Evolutionary conservation across 2,113 vertebrate species (phyloP).

Genomic region (Suricata suricatta): DNA sequence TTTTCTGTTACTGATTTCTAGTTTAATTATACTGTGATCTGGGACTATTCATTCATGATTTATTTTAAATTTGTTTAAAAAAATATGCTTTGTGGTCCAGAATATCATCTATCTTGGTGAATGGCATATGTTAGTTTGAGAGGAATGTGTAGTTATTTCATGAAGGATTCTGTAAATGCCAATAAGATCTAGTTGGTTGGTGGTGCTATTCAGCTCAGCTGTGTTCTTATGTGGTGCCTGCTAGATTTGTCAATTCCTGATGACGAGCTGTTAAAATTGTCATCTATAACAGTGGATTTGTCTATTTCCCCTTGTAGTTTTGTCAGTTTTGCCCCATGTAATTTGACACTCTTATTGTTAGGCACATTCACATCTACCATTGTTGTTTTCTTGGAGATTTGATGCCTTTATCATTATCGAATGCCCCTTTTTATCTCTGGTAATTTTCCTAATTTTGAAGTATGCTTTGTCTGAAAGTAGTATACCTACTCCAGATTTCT

Average conservation of each 20-base stretch:
- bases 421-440: background rate
- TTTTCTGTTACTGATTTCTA: background rate
- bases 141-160: background rate
- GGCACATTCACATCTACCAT: too few species aligned
- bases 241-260: background rate
- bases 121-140: too few species aligned
- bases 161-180: background rate
- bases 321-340: background rate
- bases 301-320: background rate
- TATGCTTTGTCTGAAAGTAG: background rate
- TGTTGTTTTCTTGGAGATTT: background rate
- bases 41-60: background rate
- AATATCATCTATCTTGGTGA: background rate
- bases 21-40: background rate
- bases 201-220: background rate
- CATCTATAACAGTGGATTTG: background rate
- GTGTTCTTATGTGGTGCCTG: background rate
- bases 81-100: background rate
- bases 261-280: background rate
- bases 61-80: background rate
- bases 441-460: background rate
- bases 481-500: background rate
- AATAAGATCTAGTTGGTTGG: background rate
- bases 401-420: background rate
- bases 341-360: background rate